These are phyloP conservation scores for Gouania willdenowi DNA, from an alignment of 2,797 vertebrate species.

Conservation along the genomic window DNA sequence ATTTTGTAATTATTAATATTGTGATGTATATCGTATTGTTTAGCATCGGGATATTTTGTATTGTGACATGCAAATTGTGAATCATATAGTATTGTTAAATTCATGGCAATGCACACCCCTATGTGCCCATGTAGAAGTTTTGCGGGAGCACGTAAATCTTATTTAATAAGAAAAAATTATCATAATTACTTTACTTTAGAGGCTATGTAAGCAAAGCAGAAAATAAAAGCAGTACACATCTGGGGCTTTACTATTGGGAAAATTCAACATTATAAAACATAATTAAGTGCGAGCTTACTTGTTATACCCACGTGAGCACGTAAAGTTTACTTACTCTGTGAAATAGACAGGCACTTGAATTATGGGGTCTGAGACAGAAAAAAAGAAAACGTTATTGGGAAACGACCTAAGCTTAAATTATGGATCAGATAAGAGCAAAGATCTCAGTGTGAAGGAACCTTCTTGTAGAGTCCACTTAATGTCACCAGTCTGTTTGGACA, in stretches of 20 bases:
- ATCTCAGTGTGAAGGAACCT: constrained; percentile 65
- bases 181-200: too few relatives aligned
- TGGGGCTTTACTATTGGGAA: background rate
- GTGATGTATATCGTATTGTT: too few relatives aligned
- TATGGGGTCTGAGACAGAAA: constrained; percentile 82
- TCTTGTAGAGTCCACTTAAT: constrained; percentile 93
- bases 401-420: background rate
- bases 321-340: constrained; percentile 82
- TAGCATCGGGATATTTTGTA: too few relatives aligned
- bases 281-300: too few relatives aligned
- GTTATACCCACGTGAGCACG: background rate
- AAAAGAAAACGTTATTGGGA: background rate
- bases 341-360: constrained; percentile 89
- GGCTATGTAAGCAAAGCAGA: too few relatives aligned
- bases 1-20: too few relatives aligned
- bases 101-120: too few relatives aligned
- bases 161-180: too few relatives aligned
- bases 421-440: background rate
- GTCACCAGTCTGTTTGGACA: constrained; percentile 89
- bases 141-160: too few relatives aligned
- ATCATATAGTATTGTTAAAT: too few relatives aligned
- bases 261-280: background rate
- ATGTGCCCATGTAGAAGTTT: too few relatives aligned
- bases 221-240: background rate
- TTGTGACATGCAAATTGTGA: too few relatives aligned